A percentile compares a stretch with the other conserved stretches of the same genome.
Conservation (phyloP, 2,113 vertebrate species). For the Picathartes gymnocephalus region DNA sequence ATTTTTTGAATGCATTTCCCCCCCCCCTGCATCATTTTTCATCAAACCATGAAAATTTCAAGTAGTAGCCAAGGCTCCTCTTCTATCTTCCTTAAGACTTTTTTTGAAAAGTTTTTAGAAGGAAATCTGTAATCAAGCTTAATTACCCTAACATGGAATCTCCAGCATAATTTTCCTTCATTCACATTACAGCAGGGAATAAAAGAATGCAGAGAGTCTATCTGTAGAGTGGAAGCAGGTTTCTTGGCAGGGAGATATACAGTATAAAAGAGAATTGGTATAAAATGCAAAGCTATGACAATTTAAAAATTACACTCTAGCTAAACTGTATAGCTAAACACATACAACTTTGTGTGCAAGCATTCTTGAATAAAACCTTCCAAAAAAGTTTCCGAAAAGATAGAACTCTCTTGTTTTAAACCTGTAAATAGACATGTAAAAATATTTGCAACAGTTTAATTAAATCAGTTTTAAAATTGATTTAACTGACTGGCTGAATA, state of each 20-base stretch:
- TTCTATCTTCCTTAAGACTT: background rate
- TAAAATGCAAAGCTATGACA: background rate
- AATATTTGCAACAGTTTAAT: background rate
- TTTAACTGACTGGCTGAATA: background rate
- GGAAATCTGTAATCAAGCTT: slow-evolving; percentile 6
- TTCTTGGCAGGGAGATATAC: background rate
- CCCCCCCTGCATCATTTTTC: background rate
- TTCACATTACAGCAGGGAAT: slow-evolving; percentile 22
- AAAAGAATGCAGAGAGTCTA: background rate
- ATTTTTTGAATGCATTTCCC: background rate
- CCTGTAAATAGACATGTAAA: background rate
- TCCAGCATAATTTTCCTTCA: background rate
- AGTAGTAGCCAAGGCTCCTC: background rate
- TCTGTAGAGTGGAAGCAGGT: slow-evolving; percentile 8
- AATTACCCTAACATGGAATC: background rate
- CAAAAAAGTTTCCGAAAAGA: background rate
- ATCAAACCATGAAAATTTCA: background rate
- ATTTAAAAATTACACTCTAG: slow-evolving; percentile 3
- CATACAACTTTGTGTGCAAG: background rate
- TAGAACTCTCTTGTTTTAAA: background rate
- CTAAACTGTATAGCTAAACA: background rate
- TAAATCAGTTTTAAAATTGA: background rate
- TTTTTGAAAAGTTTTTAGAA: background rate
- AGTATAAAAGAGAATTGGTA: background rate
- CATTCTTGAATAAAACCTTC: background rate